These are phyloP conservation scores for Clupea harengus DNA, from an alignment of 2,113 vertebrate genomes.

Conservation along the genomic window DNA sequence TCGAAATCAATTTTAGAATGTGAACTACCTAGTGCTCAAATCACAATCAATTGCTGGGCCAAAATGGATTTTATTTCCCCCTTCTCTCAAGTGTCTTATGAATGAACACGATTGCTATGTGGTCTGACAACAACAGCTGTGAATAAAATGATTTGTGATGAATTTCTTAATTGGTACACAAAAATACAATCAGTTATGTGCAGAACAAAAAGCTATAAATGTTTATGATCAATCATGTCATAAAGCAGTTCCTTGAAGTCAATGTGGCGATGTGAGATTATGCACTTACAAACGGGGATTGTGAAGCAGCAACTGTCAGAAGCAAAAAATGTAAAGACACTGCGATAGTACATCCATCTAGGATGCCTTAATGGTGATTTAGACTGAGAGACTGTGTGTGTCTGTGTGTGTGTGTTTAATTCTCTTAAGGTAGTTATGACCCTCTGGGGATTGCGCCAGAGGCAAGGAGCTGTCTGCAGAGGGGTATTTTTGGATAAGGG, in stretches of 20 bases:
- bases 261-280: neutral
- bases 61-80: neutral
- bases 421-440: conserved; percentile 33
- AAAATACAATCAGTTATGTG: neutral
- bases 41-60: neutral
- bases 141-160: neutral
- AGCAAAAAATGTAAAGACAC: neutral
- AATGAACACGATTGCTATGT: neutral
- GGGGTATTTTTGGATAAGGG: conserved; percentile 28
- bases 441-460: neutral
- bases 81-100: neutral
- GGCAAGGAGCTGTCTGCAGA: neutral
- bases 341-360: neutral
- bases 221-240: neutral
- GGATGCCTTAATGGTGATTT: neutral
- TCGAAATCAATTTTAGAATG: neutral
- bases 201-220: neutral
- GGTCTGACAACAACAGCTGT: neutral
- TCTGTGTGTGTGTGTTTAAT: conserved; percentile 26
- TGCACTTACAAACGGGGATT: neutral
- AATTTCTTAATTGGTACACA: neutral
- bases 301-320: neutral
- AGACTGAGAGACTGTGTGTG: neutral
- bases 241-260: neutral
- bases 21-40: neutral